Evolutionary conservation across 2,888 invertebrate species (phyloP).

Genomic region (Metacarcinus magister): DNA sequence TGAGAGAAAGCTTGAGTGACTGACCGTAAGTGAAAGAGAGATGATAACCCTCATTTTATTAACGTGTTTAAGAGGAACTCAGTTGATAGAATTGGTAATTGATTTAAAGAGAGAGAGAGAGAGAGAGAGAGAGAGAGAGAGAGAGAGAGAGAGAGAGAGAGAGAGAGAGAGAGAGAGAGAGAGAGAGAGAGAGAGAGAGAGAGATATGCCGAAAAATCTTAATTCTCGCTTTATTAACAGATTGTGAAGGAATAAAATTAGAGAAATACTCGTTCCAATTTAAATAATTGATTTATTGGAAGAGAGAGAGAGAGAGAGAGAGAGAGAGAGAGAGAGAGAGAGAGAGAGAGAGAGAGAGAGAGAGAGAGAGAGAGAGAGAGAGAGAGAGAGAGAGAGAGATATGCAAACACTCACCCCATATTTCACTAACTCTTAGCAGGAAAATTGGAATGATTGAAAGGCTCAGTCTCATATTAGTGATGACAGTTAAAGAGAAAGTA

Average conservation of each 20-base stretch:
- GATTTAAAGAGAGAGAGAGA: too few relatives aligned
- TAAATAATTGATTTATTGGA: neutral
- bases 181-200: slow-evolving; percentile 26
- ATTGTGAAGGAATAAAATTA: too few relatives aligned
- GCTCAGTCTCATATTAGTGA: too few relatives aligned
- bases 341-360: too few relatives aligned
- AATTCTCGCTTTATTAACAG: too few relatives aligned
- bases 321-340: too few relatives aligned
- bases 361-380: too few relatives aligned
- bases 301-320: neutral
- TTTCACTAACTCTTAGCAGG: neutral
- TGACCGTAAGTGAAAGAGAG: neutral
- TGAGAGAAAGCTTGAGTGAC: neutral
- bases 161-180: slow-evolving; percentile 18
- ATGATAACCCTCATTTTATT: neutral
- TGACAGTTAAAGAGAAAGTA: too few relatives aligned
- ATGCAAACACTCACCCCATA: neutral
- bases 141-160: slow-evolving; percentile 2
- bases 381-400: too few relatives aligned
- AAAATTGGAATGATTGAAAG: too few relatives aligned
- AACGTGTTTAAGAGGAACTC: neutral
- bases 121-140: neutral
- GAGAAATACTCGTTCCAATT: neutral
- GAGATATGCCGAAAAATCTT: neutral
- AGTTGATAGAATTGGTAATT: neutral